phyloP scores from a whole-genome alignment of 2,113 vertebrate genomes.

The Jaculus jaculus region DNA sequence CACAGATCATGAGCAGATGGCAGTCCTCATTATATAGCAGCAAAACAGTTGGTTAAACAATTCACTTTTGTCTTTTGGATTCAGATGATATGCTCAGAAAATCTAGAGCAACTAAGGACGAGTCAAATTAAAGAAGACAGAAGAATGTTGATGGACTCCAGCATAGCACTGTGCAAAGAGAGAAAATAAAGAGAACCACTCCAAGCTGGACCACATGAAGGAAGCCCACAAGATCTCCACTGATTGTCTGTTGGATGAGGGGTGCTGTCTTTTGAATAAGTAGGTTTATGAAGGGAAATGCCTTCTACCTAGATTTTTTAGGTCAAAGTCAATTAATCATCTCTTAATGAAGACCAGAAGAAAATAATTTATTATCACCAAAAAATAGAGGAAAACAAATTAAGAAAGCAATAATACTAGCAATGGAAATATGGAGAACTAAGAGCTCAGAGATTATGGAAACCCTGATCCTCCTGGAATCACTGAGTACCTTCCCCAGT shows the following conservation, averaged over 20 bases:
- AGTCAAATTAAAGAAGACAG: not conserved
- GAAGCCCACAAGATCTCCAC: not conserved
- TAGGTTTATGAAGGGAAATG: not conserved
- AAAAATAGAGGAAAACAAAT: not conserved
- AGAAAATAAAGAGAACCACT: not conserved
- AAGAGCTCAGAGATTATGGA: not conserved
- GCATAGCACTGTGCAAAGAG: not conserved
- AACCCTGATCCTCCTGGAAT: not conserved
- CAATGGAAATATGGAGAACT: not conserved
- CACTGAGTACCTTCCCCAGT: not conserved
- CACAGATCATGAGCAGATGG: slow-evolving; percentile 7
- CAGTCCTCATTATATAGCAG: not conserved
- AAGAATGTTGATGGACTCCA: not conserved
- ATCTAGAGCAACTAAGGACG: slow-evolving; percentile 47
- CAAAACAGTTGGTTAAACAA: slow-evolving; percentile 21
- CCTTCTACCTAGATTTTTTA: not conserved
- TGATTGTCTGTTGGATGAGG: not conserved
- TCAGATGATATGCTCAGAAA: slow-evolving; percentile 8
- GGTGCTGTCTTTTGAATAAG: not conserved
- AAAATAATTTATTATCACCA: not conserved
- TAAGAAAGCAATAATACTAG: not conserved
- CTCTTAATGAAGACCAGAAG: not conserved
- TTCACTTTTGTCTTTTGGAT: slow-evolving; percentile 19
- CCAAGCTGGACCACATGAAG: not conserved
- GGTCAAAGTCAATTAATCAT: not conserved